These are phyloP conservation scores for Pterostichus niger DNA, from an alignment of 2,888 invertebrate species.

Conservation along the genomic window DNA sequence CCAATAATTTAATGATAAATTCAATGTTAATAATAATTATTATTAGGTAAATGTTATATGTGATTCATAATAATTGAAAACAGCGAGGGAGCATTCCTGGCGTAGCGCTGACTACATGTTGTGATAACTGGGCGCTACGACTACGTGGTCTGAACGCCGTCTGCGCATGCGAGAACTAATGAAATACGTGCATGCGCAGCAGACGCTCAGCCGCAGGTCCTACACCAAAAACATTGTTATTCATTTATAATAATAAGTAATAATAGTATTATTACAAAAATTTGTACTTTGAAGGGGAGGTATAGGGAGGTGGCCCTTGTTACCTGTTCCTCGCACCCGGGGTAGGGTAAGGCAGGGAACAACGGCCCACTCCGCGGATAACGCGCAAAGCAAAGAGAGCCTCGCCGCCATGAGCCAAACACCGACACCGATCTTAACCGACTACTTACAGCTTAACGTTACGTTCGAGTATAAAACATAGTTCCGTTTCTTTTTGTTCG, in stretches of 20 bases:
- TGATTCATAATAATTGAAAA: conserved; percentile 74
- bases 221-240: conserved; percentile 76
- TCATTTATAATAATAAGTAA: conserved; percentile 71
- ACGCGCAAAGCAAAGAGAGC: conserved; percentile 72
- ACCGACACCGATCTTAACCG: conserved; percentile 59
- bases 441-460: conserved; percentile 58
- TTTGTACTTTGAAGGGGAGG: conserved; percentile 76
- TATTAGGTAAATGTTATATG: conserved; percentile 66
- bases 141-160: conserved; percentile 1
- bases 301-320: conserved; percentile 43
- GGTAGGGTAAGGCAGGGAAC: conserved; percentile 8
- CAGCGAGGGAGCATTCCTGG: conserved; percentile 75
- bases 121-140: conserved; percentile 60
- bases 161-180: not conserved
- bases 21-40: conserved; percentile 67
- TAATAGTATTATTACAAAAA: conserved; percentile 73
- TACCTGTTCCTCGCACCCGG: conserved; percentile 21
- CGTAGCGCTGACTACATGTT: conserved; percentile 61
- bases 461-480: conserved; percentile 64
- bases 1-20: conserved; percentile 73
- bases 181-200: not conserved
- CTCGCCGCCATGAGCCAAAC: conserved; percentile 73
- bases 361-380: conserved; percentile 51
- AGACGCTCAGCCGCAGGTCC: conserved; percentile 69
- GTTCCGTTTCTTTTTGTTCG: conserved; percentile 59